A percentile compares a stretch with the other conserved stretches of the same genome.
phyloP scores from a whole-genome alignment of 1,140 invertebrate genomes.

The Drosophila nigrodunni region DNA sequence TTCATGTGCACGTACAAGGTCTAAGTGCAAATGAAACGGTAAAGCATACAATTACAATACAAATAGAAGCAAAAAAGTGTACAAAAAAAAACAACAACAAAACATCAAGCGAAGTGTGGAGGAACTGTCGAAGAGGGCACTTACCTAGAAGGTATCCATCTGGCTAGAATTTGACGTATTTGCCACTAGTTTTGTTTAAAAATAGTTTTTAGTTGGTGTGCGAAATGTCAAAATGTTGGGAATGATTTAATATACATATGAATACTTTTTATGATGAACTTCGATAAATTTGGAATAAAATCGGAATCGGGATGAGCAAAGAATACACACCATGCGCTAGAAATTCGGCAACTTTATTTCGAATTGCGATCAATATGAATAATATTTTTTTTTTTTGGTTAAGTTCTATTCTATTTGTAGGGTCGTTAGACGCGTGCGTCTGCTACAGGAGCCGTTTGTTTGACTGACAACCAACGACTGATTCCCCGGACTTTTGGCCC shows the following conservation, averaged over 20 bases:
- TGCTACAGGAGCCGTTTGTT: constrained; percentile 56
- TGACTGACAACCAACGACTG: constrained; percentile 76
- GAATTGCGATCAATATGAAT: constrained; percentile 35
- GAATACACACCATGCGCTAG: constrained; percentile 56
- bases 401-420: background rate
- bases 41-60: constrained; percentile 3
- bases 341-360: background rate
- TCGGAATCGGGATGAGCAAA: background rate
- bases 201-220: background rate
- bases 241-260: constrained; percentile 20
- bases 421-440: constrained; percentile 26
- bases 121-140: constrained; percentile 43
- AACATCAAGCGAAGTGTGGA: constrained; percentile 11
- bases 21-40: constrained; percentile 32
- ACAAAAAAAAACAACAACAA: constrained; percentile 5
- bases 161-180: constrained; percentile 73
- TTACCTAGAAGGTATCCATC: constrained; percentile 77
- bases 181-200: constrained; percentile 59
- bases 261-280: constrained; percentile 8
- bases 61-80: constrained; percentile 1
- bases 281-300: background rate
- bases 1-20: constrained; percentile 50
- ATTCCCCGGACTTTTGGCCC: constrained; percentile 45
- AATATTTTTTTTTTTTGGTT: background rate
- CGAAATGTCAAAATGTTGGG: constrained; percentile 16